Evolutionary conservation across 2,113 vertebrate species (phyloP), one percentile per base, ranked within the genome.

Genomic region (Alaudala cheleensis): DNA sequence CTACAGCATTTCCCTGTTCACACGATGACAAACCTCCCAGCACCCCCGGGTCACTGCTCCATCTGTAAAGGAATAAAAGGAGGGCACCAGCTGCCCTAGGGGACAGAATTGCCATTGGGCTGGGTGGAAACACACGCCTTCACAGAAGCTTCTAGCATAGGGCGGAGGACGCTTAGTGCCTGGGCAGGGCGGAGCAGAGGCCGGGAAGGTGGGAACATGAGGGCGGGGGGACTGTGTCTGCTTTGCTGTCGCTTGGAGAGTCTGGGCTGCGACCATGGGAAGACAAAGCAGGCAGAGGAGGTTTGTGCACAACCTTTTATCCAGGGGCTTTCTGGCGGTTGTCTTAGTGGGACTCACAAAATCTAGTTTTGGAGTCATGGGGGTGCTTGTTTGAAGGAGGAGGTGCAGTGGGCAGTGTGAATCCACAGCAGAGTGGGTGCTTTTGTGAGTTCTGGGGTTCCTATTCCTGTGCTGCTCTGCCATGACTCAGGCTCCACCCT

Each of bases 161-260:
- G 29, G 66, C 2, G 22, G 34, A 51, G 54, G 6, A 12, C 0
- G 1, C 16, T 14, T 2, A 9, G 29, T 6, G 45, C 18, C 16
- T 9, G 40, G 61, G 45, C 19, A 56, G 51, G 23, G 40, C 6
- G 3, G 49, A 7, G 34, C 23, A 6, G 15, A 50, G 24, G 13
- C 4, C 0, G 0, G 26, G n/a, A 28, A 22, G 34, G 65, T 18
- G 45, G 47, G 29, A 42, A 3, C 0, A 0, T 2, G n/a, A 0
- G 0, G 6, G 16, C 0, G 0, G 8, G 7, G 31, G 0, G 3
- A 8, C 2, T 6, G 37, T 0, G 7, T 1, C 9, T 29, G 3
- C 7, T 14, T 1, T 10, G 14, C 8, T 26, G 34, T 25, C 11
- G 3, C 0, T 2, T 10, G 18, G 13, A 25, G 47, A 8, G 13